Evolutionary conservation across 1,140 invertebrate genomes (phyloP).

Genomic region (Panagrolaimus sp.): DNA sequence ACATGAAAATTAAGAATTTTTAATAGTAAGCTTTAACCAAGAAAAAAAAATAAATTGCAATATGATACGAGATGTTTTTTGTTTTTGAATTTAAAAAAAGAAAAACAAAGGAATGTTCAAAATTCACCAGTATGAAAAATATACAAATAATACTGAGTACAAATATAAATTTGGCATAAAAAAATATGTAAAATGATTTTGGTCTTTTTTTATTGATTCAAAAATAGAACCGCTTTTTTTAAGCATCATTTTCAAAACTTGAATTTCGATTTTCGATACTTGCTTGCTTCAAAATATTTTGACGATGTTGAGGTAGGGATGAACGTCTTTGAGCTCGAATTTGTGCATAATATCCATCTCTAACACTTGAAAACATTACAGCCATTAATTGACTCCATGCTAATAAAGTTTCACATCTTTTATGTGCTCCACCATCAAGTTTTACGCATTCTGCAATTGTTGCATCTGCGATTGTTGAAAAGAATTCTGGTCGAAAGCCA

Average conservation of each 20-base stretch:
- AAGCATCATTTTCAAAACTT: conserved; percentile 24
- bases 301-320: conserved; percentile 49
- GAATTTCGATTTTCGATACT: conserved; percentile 25
- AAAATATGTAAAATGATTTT: no score
- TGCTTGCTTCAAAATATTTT: conserved; percentile 35
- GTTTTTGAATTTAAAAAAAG: no score
- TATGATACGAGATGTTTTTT: no score
- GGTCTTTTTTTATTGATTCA: no score
- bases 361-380: conserved; percentile 44
- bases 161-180: no score
- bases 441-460: conserved; percentile 56
- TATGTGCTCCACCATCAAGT: conserved; percentile 51
- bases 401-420: conserved; percentile 54
- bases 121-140: no score
- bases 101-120: no score
- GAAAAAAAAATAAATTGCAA: no score
- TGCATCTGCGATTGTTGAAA: conserved; percentile 54
- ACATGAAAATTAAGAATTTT: no score
- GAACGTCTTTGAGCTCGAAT: conserved; percentile 39
- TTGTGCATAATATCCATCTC: conserved; percentile 46
- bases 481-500: conserved; percentile 56
- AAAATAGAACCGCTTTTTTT: not conserved
- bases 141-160: no score
- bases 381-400: conserved; percentile 56
- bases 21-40: no score